These are phyloP conservation scores for Alligator sinensis DNA, from an alignment of 2,113 vertebrate species.

Conservation along the genomic window DNA sequence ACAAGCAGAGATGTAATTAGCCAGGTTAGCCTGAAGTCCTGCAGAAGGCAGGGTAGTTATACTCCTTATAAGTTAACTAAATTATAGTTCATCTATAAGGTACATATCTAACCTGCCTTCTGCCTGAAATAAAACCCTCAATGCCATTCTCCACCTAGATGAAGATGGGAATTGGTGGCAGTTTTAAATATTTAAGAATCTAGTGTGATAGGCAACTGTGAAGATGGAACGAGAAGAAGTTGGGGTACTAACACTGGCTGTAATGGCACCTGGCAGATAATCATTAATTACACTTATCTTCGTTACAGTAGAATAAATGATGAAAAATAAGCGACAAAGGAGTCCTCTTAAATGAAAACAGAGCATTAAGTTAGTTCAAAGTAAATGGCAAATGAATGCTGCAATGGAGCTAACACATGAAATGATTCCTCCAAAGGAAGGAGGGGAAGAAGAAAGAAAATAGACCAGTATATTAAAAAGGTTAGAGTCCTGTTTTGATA, in stretches of 20 bases:
- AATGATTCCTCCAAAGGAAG: not conserved
- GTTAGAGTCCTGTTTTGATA: not conserved
- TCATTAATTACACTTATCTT: not conserved
- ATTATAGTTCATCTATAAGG: too few relatives aligned
- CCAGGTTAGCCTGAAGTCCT: too few relatives aligned
- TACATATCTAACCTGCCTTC: too few relatives aligned
- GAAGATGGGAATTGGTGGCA: not conserved
- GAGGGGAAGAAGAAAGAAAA: not conserved
- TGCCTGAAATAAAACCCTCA: not conserved
- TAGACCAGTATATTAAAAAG: conserved; percentile 12
- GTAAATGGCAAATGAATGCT: not conserved
- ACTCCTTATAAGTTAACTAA: too few relatives aligned
- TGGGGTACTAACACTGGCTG: not conserved
- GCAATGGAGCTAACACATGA: not conserved
- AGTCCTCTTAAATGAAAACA: not conserved
- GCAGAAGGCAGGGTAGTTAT: too few relatives aligned
- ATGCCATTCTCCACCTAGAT: not conserved
- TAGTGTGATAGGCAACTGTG: not conserved
- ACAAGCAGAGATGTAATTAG: too few relatives aligned
- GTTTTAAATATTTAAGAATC: not conserved
- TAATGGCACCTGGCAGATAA: not conserved
- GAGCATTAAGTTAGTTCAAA: not conserved
- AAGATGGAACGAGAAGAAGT: not conserved
- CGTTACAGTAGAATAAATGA: not conserved
- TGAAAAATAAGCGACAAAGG: not conserved